phyloP scores from a whole-genome alignment of 2,113 vertebrate species.

The Lethenteron reissneri region DNA sequence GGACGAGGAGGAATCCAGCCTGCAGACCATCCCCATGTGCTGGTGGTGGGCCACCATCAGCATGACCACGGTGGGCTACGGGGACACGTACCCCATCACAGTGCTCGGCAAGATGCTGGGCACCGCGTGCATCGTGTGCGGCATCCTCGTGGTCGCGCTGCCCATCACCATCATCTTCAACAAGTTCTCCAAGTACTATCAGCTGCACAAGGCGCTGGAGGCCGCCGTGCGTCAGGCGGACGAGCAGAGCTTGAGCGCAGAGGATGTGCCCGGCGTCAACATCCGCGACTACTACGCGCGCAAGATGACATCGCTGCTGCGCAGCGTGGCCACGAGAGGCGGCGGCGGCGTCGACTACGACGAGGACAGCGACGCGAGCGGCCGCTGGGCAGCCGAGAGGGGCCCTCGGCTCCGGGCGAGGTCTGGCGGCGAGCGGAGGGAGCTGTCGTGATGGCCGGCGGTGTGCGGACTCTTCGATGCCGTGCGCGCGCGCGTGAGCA shows the following conservation, averaged over 20 bases:
- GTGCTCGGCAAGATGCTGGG: conserved; percentile 71
- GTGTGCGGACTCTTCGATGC: no score
- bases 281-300: conserved; percentile 88
- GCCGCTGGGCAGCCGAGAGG: no score
- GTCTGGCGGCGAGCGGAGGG: no score
- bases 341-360: conserved; percentile 22
- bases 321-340: conserved; percentile 84
- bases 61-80: conserved; percentile 94
- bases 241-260: conserved; percentile 29
- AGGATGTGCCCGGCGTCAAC: conserved; percentile 64
- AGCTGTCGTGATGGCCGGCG: no score
- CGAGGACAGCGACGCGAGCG: no score
- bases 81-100: conserved; percentile 70
- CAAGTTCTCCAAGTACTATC: conserved; percentile 91
- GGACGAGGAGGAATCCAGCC: conserved; percentile 54
- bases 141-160: conserved; percentile 84
- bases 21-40: conserved; percentile 75
- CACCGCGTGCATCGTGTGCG: conserved; percentile 81
- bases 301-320: conserved; percentile 94
- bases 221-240: conserved; percentile 41
- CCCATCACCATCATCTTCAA: conserved; percentile 97
- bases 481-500: no score
- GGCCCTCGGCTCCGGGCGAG: no score
- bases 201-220: conserved; percentile 77
- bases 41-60: conserved; percentile 99